A percentile compares a stretch with the other conserved stretches of the same genome.
These are phyloP conservation scores for Netelia virgata DNA, from an alignment of 2,888 invertebrate genomes.

Conservation along the genomic window DNA sequence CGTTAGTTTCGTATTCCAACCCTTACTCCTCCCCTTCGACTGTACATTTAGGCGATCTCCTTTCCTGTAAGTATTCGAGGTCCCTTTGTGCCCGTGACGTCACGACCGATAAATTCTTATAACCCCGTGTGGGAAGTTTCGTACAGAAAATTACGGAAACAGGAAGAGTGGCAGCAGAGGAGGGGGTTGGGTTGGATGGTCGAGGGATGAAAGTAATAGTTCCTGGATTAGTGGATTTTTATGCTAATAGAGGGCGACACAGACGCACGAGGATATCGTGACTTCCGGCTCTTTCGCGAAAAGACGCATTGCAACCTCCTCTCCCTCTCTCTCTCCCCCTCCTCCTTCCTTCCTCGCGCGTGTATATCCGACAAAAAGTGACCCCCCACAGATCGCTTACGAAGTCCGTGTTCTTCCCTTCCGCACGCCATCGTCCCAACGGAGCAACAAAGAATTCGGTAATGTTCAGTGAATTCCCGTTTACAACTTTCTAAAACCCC, in stretches of 20 bases:
- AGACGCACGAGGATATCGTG: slow-evolving; percentile 64
- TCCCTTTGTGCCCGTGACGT: slow-evolving; percentile 55
- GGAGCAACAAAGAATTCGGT: slow-evolving; percentile 44
- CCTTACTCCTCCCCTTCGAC: too few species aligned
- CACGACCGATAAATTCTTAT: slow-evolving; percentile 77
- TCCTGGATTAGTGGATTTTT: slow-evolving; percentile 78
- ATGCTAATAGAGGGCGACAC: slow-evolving; percentile 74
- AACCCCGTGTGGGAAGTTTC: slow-evolving; percentile 75
- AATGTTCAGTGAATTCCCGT: slow-evolving; percentile 42
- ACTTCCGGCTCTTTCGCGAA: slow-evolving; percentile 45
- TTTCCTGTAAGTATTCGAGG: neutral
- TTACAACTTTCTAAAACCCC: slow-evolving; percentile 47
- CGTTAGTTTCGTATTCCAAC: neutral
- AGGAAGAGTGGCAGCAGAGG: neutral
- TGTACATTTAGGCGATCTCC: neutral
- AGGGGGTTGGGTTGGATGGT: neutral
- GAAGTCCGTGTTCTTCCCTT: slow-evolving; percentile 21
- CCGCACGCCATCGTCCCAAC: slow-evolving; percentile 27
- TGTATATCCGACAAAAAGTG: slow-evolving; percentile 21
- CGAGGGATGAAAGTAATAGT: slow-evolving; percentile 38
- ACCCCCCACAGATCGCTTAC: slow-evolving; percentile 14
- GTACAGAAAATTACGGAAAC: slow-evolving; percentile 64
- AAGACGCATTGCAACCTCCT: slow-evolving; percentile 36
- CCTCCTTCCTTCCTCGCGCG: neutral
- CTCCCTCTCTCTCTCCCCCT: neutral